These are phyloP conservation scores for Notarius lentiginosus DNA, from an alignment of 2,113 vertebrate species.

Conservation along the genomic window DNA sequence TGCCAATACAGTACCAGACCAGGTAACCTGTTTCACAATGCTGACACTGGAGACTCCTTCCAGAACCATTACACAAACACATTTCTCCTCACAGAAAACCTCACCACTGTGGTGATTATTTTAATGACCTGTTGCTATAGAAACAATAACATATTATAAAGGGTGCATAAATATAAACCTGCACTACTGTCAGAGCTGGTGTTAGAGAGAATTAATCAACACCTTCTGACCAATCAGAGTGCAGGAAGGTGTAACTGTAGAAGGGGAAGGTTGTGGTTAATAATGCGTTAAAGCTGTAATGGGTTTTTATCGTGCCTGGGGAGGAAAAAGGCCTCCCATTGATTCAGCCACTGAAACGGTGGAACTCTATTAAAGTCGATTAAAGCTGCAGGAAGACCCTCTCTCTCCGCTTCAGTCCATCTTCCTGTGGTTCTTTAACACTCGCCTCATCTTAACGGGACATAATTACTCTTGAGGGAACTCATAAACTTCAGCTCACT, in stretches of 20 bases:
- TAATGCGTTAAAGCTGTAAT: conserved; percentile 20
- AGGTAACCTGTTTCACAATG: not conserved
- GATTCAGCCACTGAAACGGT: not conserved
- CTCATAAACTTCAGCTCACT: conserved; percentile 24
- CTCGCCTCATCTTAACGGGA: conserved; percentile 9
- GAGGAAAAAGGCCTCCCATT: conserved; percentile 3
- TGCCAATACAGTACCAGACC: no score
- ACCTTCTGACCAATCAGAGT: no score
- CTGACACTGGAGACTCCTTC: conserved; percentile 2
- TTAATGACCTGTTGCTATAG: not conserved
- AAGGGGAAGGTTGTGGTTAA: conserved; percentile 15
- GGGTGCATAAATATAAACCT: not conserved
- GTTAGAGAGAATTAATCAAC: not conserved
- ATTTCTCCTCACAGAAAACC: no score
- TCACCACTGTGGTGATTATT: no score
- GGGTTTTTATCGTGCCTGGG: not conserved
- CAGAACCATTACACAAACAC: not conserved
- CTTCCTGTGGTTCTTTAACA: not conserved
- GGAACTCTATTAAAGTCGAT: conserved; percentile 26
- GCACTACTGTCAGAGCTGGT: not conserved
- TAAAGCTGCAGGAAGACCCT: conserved; percentile 4
- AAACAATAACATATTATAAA: not conserved
- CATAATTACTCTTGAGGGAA: conserved; percentile 4
- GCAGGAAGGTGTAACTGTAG: not conserved
- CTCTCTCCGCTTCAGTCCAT: not conserved